Conservation (phyloP, 2,888 invertebrate genomes). For the Kuschelorhynchus macadamiae region DNA sequence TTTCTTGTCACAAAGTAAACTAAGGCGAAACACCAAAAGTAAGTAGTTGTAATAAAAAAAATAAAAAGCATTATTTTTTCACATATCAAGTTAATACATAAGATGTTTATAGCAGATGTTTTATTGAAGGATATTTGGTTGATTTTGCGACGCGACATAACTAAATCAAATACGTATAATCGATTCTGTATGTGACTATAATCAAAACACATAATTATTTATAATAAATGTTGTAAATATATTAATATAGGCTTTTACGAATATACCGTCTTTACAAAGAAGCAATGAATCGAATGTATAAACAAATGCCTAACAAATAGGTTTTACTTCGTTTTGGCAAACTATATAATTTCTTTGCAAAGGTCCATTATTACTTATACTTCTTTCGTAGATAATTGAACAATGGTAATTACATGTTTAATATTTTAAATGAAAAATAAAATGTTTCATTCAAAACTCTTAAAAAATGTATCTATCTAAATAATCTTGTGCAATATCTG, state of each 20-base stretch:
- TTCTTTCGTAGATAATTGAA: too few relatives aligned
- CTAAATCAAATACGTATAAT: neutral
- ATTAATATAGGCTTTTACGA: neutral
- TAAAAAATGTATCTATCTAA: too few relatives aligned
- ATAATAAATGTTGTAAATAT: constrained; percentile 13
- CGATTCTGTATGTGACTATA: constrained; percentile 34
- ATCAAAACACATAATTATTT: too few relatives aligned
- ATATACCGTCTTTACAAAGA: constrained; percentile 1
- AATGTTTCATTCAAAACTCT: too few relatives aligned
- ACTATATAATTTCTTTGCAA: neutral
- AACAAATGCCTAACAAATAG: too few relatives aligned
- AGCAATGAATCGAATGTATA: constrained; percentile 3
- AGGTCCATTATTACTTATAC: too few relatives aligned
- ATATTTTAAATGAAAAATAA: too few relatives aligned
- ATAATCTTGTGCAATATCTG: too few relatives aligned
- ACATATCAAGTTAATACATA: constrained; percentile 58
- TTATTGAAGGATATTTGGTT: constrained; percentile 41
- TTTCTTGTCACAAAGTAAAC: constrained; percentile 42
- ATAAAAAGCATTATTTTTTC: constrained; percentile 55
- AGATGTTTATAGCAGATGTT: constrained; percentile 49
- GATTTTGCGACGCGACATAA: constrained; percentile 32
- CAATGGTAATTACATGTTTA: too few relatives aligned
- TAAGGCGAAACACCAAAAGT: constrained; percentile 51
- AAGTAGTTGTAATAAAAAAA: constrained; percentile 39
- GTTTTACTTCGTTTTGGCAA: neutral